phyloP scores from a whole-genome alignment of 1,140 invertebrate species.

The Reticulitermes speratus region DNA sequence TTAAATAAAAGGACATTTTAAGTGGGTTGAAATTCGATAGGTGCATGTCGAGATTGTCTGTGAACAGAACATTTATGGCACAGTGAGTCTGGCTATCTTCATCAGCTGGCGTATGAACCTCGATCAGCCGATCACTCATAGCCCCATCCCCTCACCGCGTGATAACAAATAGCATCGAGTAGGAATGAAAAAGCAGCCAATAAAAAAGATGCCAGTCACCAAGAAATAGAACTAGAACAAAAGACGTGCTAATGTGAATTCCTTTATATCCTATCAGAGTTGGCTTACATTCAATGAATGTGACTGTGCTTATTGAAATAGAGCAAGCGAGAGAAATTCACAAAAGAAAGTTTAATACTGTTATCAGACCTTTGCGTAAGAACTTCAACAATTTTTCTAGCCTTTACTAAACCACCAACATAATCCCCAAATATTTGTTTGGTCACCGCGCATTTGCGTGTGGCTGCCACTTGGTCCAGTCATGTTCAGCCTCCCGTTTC shows the following conservation, averaged over 20 bases:
- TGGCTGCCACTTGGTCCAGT: too few relatives aligned
- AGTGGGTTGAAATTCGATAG: too few relatives aligned
- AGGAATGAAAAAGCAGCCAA: not conserved
- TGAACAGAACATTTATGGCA: not conserved
- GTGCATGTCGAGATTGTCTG: not conserved
- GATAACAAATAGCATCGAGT: not conserved
- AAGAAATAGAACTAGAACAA: slow-evolving; percentile 12
- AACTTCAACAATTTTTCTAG: too few relatives aligned
- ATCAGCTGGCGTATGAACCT: not conserved
- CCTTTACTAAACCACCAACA: too few relatives aligned
- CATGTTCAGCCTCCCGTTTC: too few relatives aligned
- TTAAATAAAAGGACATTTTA: too few relatives aligned
- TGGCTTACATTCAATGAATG: not conserved
- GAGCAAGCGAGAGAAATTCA: not conserved
- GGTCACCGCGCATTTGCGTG: too few relatives aligned
- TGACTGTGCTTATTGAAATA: not conserved
- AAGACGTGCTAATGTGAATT: slow-evolving; percentile 9
- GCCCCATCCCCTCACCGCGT: not conserved
- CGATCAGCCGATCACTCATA: not conserved
- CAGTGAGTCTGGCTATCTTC: not conserved
- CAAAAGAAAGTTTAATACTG: not conserved
- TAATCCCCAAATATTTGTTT: too few relatives aligned
- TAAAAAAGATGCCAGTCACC: not conserved
- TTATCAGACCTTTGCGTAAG: not conserved
- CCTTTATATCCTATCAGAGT: not conserved